These are phyloP conservation scores for Eumaeus atala DNA, from an alignment of 1,140 invertebrate genomes.

Conservation along the genomic window DNA sequence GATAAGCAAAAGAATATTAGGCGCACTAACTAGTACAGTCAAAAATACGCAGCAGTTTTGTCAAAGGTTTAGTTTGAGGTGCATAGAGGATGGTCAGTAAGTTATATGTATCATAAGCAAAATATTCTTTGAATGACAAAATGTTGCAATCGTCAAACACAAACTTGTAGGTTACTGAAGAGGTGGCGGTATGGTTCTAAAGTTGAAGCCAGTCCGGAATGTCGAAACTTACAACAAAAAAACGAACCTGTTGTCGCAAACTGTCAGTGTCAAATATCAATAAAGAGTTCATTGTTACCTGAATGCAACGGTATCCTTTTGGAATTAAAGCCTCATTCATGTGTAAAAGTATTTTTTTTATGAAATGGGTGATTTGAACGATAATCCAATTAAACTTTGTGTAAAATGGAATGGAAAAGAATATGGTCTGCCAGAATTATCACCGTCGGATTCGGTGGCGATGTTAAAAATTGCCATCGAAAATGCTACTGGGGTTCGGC, in stretches of 20 bases:
- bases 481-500: slow-evolving; percentile 86
- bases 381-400: slow-evolving; percentile 74
- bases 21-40: too few species aligned
- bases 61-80: too few species aligned
- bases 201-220: too few species aligned
- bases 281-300: not conserved
- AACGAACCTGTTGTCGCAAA: not conserved
- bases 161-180: too few species aligned
- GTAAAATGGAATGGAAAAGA: slow-evolving; percentile 96
- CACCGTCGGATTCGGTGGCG: slow-evolving; percentile 82
- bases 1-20: too few species aligned
- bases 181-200: too few species aligned
- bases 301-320: not conserved
- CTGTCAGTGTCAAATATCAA: not conserved
- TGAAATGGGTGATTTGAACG: slow-evolving; percentile 66
- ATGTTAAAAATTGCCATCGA: slow-evolving; percentile 87
- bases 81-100: too few species aligned
- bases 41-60: too few species aligned
- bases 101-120: too few species aligned
- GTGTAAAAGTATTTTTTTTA: slow-evolving; percentile 30
- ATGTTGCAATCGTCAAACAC: too few species aligned
- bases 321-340: not conserved
- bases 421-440: slow-evolving; percentile 81
- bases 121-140: too few species aligned
- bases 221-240: too few species aligned